Evolutionary conservation across 1,140 invertebrate genomes (phyloP).

Genomic region (Thalassaphorura encarpata): DNA sequence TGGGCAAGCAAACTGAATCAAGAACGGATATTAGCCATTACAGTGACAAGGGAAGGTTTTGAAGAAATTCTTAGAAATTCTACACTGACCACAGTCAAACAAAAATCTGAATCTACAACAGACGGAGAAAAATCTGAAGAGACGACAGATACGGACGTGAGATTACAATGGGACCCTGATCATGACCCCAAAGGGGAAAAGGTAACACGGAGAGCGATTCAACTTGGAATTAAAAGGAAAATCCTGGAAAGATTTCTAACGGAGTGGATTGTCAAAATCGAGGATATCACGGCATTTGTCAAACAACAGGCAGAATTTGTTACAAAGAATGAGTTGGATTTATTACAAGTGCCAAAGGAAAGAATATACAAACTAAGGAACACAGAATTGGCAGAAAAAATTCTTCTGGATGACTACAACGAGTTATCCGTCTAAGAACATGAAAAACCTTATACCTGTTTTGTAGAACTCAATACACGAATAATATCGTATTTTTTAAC

Average conservation of each 20-base stretch:
- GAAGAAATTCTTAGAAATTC: conserved; percentile 33
- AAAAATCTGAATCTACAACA: conserved; percentile 27
- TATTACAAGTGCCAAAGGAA: conserved; percentile 6
- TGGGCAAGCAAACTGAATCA: conserved; percentile 36
- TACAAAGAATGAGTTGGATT: background rate
- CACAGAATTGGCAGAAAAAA: background rate
- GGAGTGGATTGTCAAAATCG: conserved; percentile 15
- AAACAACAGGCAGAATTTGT: conserved; percentile 8
- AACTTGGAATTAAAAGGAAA: conserved; percentile 36
- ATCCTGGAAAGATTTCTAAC: conserved; percentile 10
- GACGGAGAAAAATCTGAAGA: background rate
- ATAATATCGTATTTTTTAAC: no score
- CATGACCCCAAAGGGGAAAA: conserved; percentile 34
- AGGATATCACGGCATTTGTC: conserved; percentile 22
- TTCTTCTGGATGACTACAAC: no score
- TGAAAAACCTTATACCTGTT: no score
- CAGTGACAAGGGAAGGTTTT: conserved; percentile 33
- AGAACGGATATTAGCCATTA: conserved; percentile 36
- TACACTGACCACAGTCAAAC: no score
- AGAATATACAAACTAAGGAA: background rate
- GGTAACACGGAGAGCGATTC: conserved; percentile 35
- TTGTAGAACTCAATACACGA: no score
- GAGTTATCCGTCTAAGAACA: no score
- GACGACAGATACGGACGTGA: conserved; percentile 29
- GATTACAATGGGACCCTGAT: conserved; percentile 40